These are phyloP conservation scores for Ctenicera cuprea DNA, from an alignment of 2,888 invertebrate genomes.

Conservation along the genomic window DNA sequence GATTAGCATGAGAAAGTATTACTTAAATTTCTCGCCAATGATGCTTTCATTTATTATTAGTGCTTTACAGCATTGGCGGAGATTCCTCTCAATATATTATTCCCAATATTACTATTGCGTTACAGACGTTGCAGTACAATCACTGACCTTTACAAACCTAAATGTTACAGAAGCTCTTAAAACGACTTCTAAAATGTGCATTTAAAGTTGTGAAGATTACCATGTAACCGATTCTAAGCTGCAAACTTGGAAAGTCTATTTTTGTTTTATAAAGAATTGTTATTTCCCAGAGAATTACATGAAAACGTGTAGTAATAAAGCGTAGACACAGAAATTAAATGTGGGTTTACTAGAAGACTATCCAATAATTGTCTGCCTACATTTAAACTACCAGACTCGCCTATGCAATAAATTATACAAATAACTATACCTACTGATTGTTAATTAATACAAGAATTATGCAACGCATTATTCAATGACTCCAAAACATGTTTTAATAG, in stretches of 20 bases:
- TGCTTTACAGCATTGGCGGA: too few relatives aligned
- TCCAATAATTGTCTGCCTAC: conserved; percentile 5
- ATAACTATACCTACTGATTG: not conserved
- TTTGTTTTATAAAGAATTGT: too few relatives aligned
- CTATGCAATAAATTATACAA: conserved; percentile 1
- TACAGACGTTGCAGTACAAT: conserved; percentile 18
- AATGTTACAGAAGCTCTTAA: conserved; percentile 11
- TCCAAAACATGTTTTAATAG: too few relatives aligned
- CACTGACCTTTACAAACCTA: conserved; percentile 24
- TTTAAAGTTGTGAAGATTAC: not conserved
- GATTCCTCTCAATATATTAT: conserved; percentile 11
- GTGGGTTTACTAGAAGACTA: not conserved
- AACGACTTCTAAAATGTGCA: conserved; percentile 4
- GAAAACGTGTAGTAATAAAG: too few relatives aligned
- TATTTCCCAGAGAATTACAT: too few relatives aligned
- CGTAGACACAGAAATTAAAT: not conserved
- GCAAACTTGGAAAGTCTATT: too few relatives aligned
- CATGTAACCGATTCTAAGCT: not conserved
- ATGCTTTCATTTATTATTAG: too few relatives aligned
- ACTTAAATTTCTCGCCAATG: too few relatives aligned
- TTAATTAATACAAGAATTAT: too few relatives aligned
- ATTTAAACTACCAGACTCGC: not conserved
- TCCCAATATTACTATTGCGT: conserved; percentile 12
- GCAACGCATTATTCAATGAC: too few relatives aligned
- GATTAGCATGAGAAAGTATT: too few relatives aligned